Conservation (phyloP, 2,113 vertebrate genomes). For the Bubo blakistoni region DNA sequence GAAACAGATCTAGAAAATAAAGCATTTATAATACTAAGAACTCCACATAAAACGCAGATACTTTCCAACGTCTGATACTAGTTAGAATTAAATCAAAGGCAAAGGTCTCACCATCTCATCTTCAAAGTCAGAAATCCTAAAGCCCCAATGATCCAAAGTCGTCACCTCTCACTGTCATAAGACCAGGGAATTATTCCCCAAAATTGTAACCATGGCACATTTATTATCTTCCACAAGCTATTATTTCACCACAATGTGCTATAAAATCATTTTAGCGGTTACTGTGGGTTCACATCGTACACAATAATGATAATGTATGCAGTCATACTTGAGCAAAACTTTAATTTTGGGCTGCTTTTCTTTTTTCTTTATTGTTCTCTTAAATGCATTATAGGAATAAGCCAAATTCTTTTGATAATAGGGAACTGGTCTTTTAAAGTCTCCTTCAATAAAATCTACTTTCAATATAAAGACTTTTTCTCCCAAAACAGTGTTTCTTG, state of each 20-base stretch:
- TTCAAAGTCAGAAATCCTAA: neutral
- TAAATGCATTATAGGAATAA: neutral
- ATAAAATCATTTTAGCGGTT: neutral
- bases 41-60: neutral
- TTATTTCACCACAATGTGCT: neutral
- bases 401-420: neutral
- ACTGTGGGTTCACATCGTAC: neutral
- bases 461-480: neutral
- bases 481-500: neutral
- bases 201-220: neutral
- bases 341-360: neutral
- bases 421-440: neutral
- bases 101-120: neutral
- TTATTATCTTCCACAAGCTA: neutral
- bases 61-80: neutral
- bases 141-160: neutral
- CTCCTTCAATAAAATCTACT: neutral
- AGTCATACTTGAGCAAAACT: neutral
- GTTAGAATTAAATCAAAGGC: neutral
- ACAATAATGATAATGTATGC: neutral
- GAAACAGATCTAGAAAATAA: neutral
- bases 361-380: neutral
- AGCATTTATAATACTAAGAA: neutral
- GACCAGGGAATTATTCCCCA: neutral
- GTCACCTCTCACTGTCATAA: neutral